A percentile compares a stretch with the other conserved stretches of the same genome.
These are phyloP conservation scores for Charadrius vociferus DNA, from an alignment of 2,113 vertebrate genomes.

Conservation along the genomic window DNA sequence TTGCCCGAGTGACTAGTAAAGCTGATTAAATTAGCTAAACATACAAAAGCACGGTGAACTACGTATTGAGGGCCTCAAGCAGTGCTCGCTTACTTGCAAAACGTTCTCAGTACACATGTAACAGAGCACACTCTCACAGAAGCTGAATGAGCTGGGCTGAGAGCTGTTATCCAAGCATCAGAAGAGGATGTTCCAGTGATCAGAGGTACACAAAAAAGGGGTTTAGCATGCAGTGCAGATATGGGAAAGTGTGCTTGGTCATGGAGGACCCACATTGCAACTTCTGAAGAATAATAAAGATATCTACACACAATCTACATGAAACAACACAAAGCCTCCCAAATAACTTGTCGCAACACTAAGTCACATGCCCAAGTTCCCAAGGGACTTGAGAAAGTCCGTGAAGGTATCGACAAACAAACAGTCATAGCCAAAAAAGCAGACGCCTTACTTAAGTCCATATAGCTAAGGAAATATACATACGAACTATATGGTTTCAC, in stretches of 20 bases:
- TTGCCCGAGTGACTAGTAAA: neutral
- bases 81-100: neutral
- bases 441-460: neutral
- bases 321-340: neutral
- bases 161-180: neutral
- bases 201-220: neutral
- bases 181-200: neutral
- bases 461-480: neutral
- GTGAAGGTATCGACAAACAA: neutral
- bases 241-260: neutral
- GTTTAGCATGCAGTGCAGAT: neutral
- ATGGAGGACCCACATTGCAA: neutral
- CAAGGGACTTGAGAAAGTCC: neutral
- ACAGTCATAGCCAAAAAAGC: neutral
- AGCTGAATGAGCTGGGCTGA: neutral
- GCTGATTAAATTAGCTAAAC: neutral
- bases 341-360: neutral
- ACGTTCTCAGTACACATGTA: neutral
- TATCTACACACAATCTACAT: neutral
- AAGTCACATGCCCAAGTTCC: neutral
- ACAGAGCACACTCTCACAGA: neutral
- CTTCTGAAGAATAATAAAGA: neutral
- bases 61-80: too few species aligned
- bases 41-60: neutral
- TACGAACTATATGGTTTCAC: neutral